Base-by-base conservation (phyloP, 2,113 vertebrate species). In the Rhizomys pruinosus region DNA sequence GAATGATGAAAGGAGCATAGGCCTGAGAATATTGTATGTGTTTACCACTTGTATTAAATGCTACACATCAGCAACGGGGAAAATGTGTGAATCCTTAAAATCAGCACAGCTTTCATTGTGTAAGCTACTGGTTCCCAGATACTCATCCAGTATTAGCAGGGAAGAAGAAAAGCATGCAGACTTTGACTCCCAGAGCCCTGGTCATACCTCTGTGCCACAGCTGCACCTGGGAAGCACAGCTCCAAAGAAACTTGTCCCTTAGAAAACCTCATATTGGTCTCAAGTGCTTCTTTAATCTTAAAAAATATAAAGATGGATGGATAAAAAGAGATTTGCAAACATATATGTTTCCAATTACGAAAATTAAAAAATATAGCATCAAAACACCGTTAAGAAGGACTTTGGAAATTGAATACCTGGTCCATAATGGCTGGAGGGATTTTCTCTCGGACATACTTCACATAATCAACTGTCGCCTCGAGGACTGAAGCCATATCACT, bases 391-490 rank as follows among this genome's bases (percentile, higher is more conserved):
- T 7, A 57, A 10, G 2, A 7, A 72, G 59, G 22, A 78, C 44
- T 3, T 77, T 29, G 39, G 63, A 74, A 79, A 64, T 34, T 39
- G 55, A 91, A 11, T 95, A 97, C 97, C 97, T 97, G 96, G 68
- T 52, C 79, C 94, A 97, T 47, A 39, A 96, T 0, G 11, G 68
- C 55, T 81, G 94, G 82, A 84, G 97, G 95, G 69, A 97, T 92
- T 6, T 11, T 81, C 1, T 94, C 92, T 84, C 92, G 89, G 68
- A 97, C 55, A 42, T 42, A 92, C 10, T 81, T 97, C 88, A 89
- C 63, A 23, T 97, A 97, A 20, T 94, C 84, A 34, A 87, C 97
- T 2, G 96, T 92, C n/a, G 97, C 92, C 92, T 98, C 96, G 20
- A 98, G 85, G 84, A 98, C 32, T 0, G 97, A 96, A 27, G 93